phyloP scores from a whole-genome alignment of 1,140 invertebrate species.

The Leptinotarsa undecemlineata region DNA sequence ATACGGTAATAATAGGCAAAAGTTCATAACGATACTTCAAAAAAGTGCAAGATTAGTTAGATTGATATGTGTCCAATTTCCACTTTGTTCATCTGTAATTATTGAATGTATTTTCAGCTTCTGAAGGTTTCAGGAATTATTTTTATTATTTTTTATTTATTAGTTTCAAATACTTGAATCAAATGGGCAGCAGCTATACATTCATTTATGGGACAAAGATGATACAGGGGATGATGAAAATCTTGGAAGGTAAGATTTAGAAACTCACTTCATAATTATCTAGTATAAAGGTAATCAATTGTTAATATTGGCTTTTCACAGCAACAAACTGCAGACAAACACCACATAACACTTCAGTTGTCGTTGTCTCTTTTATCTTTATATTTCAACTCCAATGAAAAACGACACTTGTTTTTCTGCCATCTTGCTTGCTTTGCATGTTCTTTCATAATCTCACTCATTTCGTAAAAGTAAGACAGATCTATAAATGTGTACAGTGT shows the following conservation, averaged over 20 bases:
- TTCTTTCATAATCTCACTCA: too few relatives aligned
- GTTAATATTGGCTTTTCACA: neutral
- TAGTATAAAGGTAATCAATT: neutral
- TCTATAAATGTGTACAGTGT: too few relatives aligned
- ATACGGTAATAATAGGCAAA: neutral
- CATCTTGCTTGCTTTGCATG: neutral
- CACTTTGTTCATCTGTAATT: too few relatives aligned
- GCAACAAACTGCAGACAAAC: too few relatives aligned
- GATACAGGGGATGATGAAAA: slow-evolving; percentile 82
- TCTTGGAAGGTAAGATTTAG: slow-evolving; percentile 73
- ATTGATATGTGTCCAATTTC: too few relatives aligned
- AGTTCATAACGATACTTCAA: too few relatives aligned
- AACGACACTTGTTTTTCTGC: neutral
- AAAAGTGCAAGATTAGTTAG: too few relatives aligned
- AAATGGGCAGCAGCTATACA: slow-evolving; percentile 74
- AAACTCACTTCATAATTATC: neutral
- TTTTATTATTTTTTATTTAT: slow-evolving; percentile 49
- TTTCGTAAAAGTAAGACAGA: too few relatives aligned
- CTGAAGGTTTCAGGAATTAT: slow-evolving; percentile 26
- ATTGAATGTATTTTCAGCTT: neutral
- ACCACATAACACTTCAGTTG: too few relatives aligned
- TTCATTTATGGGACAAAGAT: slow-evolving; percentile 82
- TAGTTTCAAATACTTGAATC: slow-evolving; percentile 61
- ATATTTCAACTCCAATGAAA: neutral
- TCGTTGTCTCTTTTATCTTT: too few relatives aligned